Conservation (phyloP, 2,113 vertebrate genomes). For the Periophthalmodon schlosseri region DNA sequence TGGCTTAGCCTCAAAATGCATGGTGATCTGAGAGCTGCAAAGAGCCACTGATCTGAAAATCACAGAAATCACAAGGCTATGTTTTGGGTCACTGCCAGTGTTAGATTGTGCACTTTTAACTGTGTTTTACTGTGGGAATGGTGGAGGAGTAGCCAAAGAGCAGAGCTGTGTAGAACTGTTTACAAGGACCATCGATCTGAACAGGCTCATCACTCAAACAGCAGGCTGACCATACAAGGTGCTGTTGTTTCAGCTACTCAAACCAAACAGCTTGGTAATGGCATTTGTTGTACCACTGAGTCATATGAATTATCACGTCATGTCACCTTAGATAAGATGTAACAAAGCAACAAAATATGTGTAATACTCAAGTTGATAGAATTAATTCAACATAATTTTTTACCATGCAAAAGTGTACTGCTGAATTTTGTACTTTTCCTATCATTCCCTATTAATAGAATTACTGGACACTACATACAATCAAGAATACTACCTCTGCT, state of each 20-base stretch:
- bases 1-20: conserved; percentile 55
- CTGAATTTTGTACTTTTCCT: neutral
- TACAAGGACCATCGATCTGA: conserved; percentile 62
- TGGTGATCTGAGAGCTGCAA: conserved; percentile 56
- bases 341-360: neutral
- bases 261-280: conserved; percentile 26
- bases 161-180: conserved; percentile 69
- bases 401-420: neutral
- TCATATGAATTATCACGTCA: neutral
- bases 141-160: conserved; percentile 44
- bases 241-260: conserved; percentile 48
- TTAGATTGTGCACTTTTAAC: conserved; percentile 22
- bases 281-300: conserved; percentile 16
- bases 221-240: conserved; percentile 78
- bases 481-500: no score
- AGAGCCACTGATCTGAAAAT: conserved; percentile 47
- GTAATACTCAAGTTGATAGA: neutral
- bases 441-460: no score
- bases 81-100: conserved; percentile 45
- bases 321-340: neutral
- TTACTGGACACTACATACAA: no score
- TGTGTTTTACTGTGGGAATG: conserved; percentile 32
- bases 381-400: neutral
- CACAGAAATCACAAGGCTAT: conserved; percentile 40
- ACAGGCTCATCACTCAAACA: conserved; percentile 65